Evolutionary conservation across 2,888 invertebrate genomes (phyloP), one percentile per base, ranked within the genome.

Genomic region (Himalopsyche kuldschensis): DNA sequence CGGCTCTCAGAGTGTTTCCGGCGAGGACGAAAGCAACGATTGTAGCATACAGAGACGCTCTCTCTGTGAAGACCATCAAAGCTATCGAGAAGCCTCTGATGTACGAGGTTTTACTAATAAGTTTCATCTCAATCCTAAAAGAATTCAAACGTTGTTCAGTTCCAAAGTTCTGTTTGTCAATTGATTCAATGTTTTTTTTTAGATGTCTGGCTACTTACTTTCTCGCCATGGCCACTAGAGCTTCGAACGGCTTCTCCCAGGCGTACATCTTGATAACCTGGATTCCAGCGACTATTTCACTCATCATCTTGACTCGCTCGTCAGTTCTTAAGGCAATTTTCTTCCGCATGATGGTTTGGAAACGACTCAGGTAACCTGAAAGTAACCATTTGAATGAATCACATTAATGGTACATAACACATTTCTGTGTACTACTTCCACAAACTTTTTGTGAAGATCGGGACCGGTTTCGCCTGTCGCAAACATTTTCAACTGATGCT

Each of bases 231-330:
- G 93, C 92, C 2, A 96, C 94, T 0, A 96, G 89, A 82, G 93
- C 92, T 81, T 94, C 93, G 87, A 96, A 97, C 0, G 96, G 95
- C 86, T 93, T 94, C 88, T 97, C 97, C 94, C 97, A 97, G 1
- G 96, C 94, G 87, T 96, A 97, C 96, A 97, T 96, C 91, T 97
- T 97, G 87, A 97, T 96, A 0, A 96, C 95, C 87, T 95, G 93
- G 87, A 97, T 96, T 0, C 96, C 96, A 84, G 92, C 92, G 6
- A 97, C 94, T 81, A 97, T 93, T 90, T 97, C 96, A 87, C 94
- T 95, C 95, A 96, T 96, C 15, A 96, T 91, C 84, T 95, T 93
- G 17, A 97, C 94, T 86, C 97, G 91, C 88, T 95, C 94, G 88
- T 96, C 97, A 0, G 96, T 95, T 83, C 93, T 91, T 82, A 91